Evolutionary conservation across 30 jellyfish, hydroid and myxozoan species (phyloP).

Genomic region (Phacellophora camtschatica): DNA sequence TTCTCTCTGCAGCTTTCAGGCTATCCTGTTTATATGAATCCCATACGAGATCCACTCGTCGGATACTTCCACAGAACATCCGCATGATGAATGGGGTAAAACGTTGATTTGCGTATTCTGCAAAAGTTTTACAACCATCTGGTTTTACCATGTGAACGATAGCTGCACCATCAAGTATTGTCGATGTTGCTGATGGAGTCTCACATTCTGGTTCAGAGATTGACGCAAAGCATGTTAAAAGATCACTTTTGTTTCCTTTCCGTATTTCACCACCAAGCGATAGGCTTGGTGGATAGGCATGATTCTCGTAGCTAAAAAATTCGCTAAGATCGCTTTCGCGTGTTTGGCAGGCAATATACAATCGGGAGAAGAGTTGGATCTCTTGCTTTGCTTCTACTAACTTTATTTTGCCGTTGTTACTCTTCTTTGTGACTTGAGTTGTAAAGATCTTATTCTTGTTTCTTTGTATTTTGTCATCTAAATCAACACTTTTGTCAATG

Average conservation of each 20-base stretch:
- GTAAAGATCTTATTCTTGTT: not conserved
- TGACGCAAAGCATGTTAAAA: slow-evolving; percentile 12
- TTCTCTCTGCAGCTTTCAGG: slow-evolving; percentile 23
- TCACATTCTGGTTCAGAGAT: not conserved
- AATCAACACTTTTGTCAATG: slow-evolving; percentile 1
- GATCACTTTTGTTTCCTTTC: slow-evolving; percentile 21
- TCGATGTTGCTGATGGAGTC: not conserved
- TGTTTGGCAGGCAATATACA: slow-evolving; percentile 61
- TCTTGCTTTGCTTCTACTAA: slow-evolving; percentile 6
- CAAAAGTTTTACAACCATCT: slow-evolving; percentile 18
- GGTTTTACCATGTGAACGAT: slow-evolving; percentile 26
- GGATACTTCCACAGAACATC: not conserved
- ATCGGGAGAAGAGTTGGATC: slow-evolving; percentile 38
- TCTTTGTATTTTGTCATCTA: slow-evolving; percentile 30
- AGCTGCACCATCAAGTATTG: slow-evolving; percentile 31
- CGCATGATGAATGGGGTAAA: slow-evolving; percentile 14
- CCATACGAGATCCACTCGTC: slow-evolving; percentile 23
- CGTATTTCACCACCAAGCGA: slow-evolving; percentile 49
- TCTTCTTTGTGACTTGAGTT: slow-evolving; percentile 34
- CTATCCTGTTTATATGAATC: slow-evolving; percentile 33
- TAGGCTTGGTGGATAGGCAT: slow-evolving; percentile 48
- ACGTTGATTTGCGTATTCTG: not conserved
- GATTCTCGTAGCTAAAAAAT: slow-evolving; percentile 37
- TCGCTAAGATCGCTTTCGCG: slow-evolving; percentile 56
- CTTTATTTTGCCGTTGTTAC: not conserved